A percentile compares a stretch with the other conserved stretches of the same genome.
Conservation (phyloP, 2,797 vertebrate species). For the Okamejei kenojei region DNA sequence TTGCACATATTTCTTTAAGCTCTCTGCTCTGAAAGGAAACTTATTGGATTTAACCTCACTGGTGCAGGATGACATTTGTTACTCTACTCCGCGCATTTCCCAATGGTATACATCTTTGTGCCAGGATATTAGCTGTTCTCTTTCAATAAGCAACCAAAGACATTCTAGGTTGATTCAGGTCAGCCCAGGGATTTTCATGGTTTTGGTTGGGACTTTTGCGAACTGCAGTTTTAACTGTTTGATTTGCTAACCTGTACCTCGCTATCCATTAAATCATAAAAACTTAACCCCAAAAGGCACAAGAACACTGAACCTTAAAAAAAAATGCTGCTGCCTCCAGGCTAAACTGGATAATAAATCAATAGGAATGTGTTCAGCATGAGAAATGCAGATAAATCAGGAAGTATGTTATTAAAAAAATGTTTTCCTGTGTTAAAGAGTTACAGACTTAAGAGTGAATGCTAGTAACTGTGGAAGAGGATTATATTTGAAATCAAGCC, state of each 20-base stretch:
- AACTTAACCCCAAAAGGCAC: not conserved
- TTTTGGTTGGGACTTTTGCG: not conserved
- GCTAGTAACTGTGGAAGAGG: not conserved
- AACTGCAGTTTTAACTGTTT: not conserved
- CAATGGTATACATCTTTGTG: not conserved
- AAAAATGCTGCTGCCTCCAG: not conserved
- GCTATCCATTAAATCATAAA: not conserved
- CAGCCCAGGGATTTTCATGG: not conserved
- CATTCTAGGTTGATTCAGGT: not conserved
- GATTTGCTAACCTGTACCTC: not conserved
- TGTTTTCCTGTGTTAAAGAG: not conserved
- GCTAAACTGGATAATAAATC: not conserved
- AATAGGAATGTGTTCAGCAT: not conserved
- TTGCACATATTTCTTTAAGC: not conserved
- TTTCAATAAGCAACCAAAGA: not conserved
- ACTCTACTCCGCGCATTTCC: no score
- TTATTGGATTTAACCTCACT: not conserved
- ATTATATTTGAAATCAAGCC: slow-evolving; percentile 2
- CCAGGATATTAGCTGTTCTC: not conserved
- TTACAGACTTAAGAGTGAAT: not conserved
- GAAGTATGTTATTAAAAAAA: not conserved
- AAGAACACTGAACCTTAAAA: not conserved
- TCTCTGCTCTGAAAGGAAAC: not conserved
- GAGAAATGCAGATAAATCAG: not conserved
- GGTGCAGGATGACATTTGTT: not conserved